Conservation (phyloP, 2,888 invertebrate genomes). For the Lamellibrachia columna region DNA sequence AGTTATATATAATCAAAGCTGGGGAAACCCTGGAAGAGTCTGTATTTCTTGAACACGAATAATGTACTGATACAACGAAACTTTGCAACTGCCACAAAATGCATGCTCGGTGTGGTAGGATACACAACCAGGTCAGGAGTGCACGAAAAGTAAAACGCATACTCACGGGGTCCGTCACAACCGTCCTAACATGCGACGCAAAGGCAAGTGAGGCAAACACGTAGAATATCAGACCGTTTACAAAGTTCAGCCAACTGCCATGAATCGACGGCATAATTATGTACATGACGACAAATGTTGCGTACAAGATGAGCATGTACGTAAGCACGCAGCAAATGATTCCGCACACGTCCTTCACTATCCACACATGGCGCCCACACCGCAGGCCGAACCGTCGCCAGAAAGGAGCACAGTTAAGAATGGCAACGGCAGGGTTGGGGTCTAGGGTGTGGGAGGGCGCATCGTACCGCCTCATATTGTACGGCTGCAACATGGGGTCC, state of each 20-base stretch:
- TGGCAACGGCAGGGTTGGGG: slow-evolving; percentile 42
- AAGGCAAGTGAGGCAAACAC: slow-evolving; percentile 75
- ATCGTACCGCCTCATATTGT: not conserved
- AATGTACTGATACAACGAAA: not conserved
- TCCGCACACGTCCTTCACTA: slow-evolving; percentile 86
- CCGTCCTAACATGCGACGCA: slow-evolving; percentile 82
- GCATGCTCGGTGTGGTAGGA: not conserved
- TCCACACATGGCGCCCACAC: slow-evolving; percentile 69
- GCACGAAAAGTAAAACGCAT: not conserved
- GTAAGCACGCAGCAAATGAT: slow-evolving; percentile 84
- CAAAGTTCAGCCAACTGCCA: slow-evolving; percentile 54
- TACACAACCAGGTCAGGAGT: not conserved
- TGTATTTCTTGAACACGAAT: not conserved
- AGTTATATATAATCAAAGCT: not conserved
- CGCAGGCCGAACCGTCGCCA: slow-evolving; percentile 50
- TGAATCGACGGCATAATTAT: slow-evolving; percentile 69
- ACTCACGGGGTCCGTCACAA: slow-evolving; percentile 87
- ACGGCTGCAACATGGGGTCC: not conserved
- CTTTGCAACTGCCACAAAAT: not conserved
- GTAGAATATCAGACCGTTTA: not conserved
- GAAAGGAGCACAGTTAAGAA: slow-evolving; percentile 56
- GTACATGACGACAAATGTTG: slow-evolving; percentile 83
- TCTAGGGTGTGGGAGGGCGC: slow-evolving; percentile 22
- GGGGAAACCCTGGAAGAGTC: not conserved
- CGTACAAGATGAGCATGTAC: slow-evolving; percentile 83